Evolutionary conservation across 2,113 vertebrate species (phyloP).

Genomic region (Thoracochromis brauschi): DNA sequence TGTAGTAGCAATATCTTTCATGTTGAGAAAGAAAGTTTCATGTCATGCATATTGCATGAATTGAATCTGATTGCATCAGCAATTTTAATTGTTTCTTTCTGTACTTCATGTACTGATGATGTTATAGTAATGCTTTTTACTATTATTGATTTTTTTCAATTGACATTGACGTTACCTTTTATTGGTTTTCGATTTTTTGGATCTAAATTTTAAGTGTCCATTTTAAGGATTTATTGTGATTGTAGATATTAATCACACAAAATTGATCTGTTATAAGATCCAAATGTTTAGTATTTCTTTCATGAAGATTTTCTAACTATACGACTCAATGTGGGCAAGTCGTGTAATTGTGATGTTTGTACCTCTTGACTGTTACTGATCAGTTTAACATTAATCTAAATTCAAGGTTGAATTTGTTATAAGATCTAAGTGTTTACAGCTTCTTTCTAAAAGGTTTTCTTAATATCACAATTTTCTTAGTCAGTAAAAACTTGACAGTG

Average conservation of each 20-base stretch:
- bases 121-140: background rate
- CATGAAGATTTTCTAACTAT: background rate
- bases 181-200: background rate
- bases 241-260: background rate
- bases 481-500: background rate
- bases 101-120: background rate
- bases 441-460: background rate
- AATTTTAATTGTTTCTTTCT: background rate
- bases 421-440: background rate
- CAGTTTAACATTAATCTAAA: background rate
- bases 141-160: background rate
- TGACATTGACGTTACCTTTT: background rate
- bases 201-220: background rate
- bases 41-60: slow-evolving; percentile 25
- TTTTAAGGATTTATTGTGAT: background rate
- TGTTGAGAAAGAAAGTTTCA: background rate
- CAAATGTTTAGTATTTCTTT: background rate
- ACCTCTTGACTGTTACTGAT: background rate
- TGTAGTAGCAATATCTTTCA: background rate
- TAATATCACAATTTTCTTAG: background rate
- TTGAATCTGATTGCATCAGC: background rate
- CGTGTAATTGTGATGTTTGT: background rate
- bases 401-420: background rate
- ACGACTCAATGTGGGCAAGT: background rate
- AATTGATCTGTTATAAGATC: background rate